Percentiles rank a stretch among this genome's conserved stretches.
Evolutionary conservation across 2,113 vertebrate species (phyloP).

Genomic region (Pseudorectes ferrugineus): DNA sequence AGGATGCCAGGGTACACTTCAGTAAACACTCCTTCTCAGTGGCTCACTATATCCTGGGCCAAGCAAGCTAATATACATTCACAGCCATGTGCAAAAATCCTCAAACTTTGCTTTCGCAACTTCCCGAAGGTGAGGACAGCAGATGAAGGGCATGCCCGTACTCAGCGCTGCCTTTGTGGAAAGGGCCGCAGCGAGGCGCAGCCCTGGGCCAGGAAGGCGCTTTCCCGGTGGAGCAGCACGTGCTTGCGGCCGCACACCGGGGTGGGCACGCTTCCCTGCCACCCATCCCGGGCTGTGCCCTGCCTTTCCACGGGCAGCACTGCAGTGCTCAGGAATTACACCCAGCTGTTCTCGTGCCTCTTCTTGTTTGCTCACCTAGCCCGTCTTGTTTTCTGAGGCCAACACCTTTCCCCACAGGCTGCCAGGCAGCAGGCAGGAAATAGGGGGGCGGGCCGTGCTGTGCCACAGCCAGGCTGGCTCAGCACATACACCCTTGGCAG

Average conservation of each 20-base stretch:
- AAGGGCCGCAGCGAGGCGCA: rapidly evolving
- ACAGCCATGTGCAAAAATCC: neutral
- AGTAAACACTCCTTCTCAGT: slow-evolving; percentile 28
- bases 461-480: neutral
- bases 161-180: neutral
- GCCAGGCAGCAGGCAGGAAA: neutral
- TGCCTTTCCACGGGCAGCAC: neutral
- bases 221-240: rapidly evolving
- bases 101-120: neutral
- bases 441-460: rapidly evolving
- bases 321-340: neutral
- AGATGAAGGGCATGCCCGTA: neutral
- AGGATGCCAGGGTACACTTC: slow-evolving; percentile 72
- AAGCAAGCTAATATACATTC: neutral
- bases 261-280: neutral
- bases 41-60: neutral
- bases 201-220: rapidly evolving
- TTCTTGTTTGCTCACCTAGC: neutral
- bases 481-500: neutral
- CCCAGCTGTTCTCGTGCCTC: neutral
- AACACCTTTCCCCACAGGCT: neutral
- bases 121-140: neutral
- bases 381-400: neutral
- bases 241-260: neutral
- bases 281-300: neutral